Conservation (phyloP, 2,113 vertebrate genomes). For the Eira barbara region DNA sequence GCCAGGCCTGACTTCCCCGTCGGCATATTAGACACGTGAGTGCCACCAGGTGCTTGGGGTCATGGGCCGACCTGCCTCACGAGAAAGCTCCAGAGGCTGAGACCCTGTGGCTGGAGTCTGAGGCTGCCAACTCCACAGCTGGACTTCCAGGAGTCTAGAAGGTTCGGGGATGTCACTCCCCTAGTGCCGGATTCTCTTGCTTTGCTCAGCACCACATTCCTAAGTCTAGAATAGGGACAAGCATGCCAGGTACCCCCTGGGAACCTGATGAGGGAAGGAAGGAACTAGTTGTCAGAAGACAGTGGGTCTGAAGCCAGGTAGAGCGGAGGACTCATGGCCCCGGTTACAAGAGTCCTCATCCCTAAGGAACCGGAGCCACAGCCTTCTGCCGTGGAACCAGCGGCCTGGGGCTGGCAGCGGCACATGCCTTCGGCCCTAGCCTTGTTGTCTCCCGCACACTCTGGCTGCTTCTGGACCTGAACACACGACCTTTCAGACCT, state of each 20-base stretch:
- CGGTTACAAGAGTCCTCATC: accelerated
- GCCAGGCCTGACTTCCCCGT: not conserved
- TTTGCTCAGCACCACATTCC: not conserved
- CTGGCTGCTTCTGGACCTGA: not conserved
- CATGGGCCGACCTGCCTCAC: not conserved
- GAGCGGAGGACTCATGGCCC: accelerated
- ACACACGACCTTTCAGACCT: not conserved
- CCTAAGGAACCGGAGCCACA: accelerated
- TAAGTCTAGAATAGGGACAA: not conserved
- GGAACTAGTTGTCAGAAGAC: slow-evolving; percentile 85
- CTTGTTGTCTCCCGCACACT: no score
- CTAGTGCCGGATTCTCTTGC: not conserved
- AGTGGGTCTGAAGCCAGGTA: slow-evolving; percentile 83
- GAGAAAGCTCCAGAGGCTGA: not conserved
- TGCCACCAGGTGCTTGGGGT: accelerated
- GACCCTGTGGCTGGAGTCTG: not conserved
- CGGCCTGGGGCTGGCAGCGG: accelerated
- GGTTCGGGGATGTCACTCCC: not conserved
- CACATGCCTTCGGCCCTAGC: accelerated
- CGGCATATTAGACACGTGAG: not conserved
- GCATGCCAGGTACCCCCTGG: accelerated
- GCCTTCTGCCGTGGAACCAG: not conserved
- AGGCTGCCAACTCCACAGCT: not conserved
- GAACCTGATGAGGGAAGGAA: not conserved
- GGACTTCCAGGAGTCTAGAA: not conserved